Percentiles rank a stretch among this genome's conserved stretches.
Conservation (phyloP, 2,113 vertebrate genomes). For the Xiphophorus maculatus region DNA sequence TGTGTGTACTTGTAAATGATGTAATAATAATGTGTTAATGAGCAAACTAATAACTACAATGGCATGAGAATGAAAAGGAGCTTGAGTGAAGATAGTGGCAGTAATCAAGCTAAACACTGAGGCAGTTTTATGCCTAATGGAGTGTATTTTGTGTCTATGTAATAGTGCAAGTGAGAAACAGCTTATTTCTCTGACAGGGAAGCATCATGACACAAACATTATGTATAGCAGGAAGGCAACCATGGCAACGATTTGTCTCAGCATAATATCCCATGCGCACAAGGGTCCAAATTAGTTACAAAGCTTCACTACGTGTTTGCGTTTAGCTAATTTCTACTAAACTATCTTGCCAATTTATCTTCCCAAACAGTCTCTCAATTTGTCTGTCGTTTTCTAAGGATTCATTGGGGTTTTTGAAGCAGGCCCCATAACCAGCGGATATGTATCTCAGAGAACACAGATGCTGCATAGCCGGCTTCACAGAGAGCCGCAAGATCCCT, state of each 20-base stretch:
- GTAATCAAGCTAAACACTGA: constrained; percentile 22
- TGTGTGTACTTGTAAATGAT: constrained; percentile 18
- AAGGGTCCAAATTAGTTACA: constrained; percentile 52
- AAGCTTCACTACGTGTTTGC: constrained; percentile 51
- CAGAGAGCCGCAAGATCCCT: constrained; percentile 32
- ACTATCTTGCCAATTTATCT: constrained; percentile 56
- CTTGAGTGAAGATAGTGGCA: neutral
- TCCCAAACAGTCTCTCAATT: constrained; percentile 48
- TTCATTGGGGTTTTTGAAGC: constrained; percentile 41
- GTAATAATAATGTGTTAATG: constrained; percentile 23
- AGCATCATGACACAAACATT: constrained; percentile 33
- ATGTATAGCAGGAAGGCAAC: constrained; percentile 36
- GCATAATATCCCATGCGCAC: constrained; percentile 36
- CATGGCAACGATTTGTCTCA: constrained; percentile 56
- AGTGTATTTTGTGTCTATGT: constrained; percentile 35
- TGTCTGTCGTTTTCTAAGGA: constrained; percentile 46
- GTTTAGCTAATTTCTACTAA: constrained; percentile 60
- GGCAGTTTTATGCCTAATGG: constrained; percentile 28
- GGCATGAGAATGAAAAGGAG: constrained; percentile 19
- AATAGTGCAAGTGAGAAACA: constrained; percentile 23
- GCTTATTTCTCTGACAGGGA: constrained; percentile 30
- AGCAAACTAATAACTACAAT: constrained; percentile 31
- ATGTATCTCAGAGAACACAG: constrained; percentile 60
- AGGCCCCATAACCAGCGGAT: constrained; percentile 30
- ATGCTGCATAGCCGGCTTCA: constrained; percentile 55